Conservation (phyloP, 2,797 vertebrate genomes). For the Dendrocincla tyrannina region DNA sequence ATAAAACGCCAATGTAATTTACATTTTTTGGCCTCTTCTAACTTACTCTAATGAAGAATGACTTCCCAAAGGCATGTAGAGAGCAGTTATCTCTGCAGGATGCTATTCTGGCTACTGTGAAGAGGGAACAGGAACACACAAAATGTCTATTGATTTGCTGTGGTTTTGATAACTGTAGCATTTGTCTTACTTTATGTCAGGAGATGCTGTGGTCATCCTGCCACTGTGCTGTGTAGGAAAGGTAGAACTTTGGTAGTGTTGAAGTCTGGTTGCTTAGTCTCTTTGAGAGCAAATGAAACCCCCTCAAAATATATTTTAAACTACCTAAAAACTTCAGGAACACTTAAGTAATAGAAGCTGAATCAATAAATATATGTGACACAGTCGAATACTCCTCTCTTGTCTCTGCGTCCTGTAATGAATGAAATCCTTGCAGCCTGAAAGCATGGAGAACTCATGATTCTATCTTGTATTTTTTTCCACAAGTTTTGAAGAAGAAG, state of each 20-base stretch:
- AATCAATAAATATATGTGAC: not conserved
- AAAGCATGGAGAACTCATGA: not conserved
- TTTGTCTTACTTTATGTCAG: constrained; percentile 18
- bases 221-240: not conserved
- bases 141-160: constrained; percentile 33
- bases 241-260: not conserved
- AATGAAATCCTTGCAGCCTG: not conserved
- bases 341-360: not conserved
- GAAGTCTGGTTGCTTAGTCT: not conserved
- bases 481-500: not conserved
- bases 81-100: constrained; percentile 7
- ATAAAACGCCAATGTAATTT: constrained; percentile 21
- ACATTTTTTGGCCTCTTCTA: constrained; percentile 15
- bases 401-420: not conserved
- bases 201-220: not conserved
- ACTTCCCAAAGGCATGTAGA: not conserved
- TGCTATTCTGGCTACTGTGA: constrained; percentile 31
- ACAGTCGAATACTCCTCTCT: not conserved
- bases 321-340: not conserved
- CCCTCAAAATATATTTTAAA: fast-evolving
- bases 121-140: constrained; percentile 26
- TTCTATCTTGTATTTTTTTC: not conserved
- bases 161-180: constrained; percentile 44
- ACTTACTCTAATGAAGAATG: constrained; percentile 4
- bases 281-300: not conserved